Evolutionary conservation across 2,888 invertebrate species (phyloP).

Genomic region (Rutpela maculata): DNA sequence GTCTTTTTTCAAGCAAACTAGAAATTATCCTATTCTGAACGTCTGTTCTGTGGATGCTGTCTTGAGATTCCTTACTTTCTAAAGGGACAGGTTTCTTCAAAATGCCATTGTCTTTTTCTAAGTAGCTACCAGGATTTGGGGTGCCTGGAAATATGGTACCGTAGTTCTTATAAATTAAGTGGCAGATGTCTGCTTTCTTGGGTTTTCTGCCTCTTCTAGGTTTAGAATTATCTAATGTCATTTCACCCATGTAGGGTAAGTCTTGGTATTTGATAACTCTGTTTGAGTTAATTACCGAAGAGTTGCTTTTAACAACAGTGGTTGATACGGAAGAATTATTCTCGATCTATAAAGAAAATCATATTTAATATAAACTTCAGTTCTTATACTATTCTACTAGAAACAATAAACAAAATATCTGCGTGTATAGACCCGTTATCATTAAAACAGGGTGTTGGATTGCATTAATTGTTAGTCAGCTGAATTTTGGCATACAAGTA

Average conservation of each 20-base stretch:
- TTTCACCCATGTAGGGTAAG: constrained; percentile 94
- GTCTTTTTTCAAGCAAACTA: constrained; percentile 81
- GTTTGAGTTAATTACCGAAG: constrained; percentile 53
- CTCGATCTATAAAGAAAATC: constrained; percentile 36
- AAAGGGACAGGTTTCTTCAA: constrained; percentile 57
- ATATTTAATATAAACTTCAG: no score
- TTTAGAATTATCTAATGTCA: constrained; percentile 91
- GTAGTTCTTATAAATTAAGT: constrained; percentile 93
- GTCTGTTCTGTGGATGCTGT: constrained; percentile 76
- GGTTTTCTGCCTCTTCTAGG: constrained; percentile 92
- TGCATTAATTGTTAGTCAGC: no score
- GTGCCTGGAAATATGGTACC: constrained; percentile 90
- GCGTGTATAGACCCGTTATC: no score
- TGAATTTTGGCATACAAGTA: no score
- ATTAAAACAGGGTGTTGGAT: no score
- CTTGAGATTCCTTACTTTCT: constrained; percentile 52
- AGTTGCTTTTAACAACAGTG: constrained; percentile 12
- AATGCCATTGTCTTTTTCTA: constrained; percentile 71
- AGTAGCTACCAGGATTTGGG: constrained; percentile 77
- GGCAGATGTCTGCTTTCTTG: constrained; percentile 94
- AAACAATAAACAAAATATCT: no score
- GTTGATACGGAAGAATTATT: constrained; percentile 34
- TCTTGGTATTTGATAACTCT: constrained; percentile 85
- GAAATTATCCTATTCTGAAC: constrained; percentile 83
- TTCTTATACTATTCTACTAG: no score